phyloP scores from a whole-genome alignment of 2,888 invertebrate genomes.

The Xestia c-nigrum region DNA sequence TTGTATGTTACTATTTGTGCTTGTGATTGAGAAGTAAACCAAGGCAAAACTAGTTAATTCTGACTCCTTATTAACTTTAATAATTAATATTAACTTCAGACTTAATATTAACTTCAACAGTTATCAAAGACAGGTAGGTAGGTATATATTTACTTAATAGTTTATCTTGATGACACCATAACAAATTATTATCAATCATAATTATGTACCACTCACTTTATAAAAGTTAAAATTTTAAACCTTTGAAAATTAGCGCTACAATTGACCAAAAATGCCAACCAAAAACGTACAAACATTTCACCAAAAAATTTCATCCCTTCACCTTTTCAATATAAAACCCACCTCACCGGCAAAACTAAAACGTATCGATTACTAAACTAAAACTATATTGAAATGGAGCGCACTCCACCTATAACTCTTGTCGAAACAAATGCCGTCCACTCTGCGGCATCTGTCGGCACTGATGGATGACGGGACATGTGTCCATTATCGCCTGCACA shows the following conservation, averaged over 20 bases:
- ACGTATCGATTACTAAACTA: slow-evolving; percentile 64
- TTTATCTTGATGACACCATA: neutral
- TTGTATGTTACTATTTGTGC: neutral
- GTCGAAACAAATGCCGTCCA: slow-evolving; percentile 79
- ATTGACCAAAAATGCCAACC: neutral
- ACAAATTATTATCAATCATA: neutral
- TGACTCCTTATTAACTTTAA: neutral
- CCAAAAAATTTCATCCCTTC: slow-evolving; percentile 12
- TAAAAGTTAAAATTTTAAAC: neutral
- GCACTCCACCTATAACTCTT: slow-evolving; percentile 76
- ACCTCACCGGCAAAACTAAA: slow-evolving; percentile 51
- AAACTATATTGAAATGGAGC: slow-evolving; percentile 75
- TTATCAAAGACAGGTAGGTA: neutral
- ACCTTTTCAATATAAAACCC: slow-evolving; percentile 38
- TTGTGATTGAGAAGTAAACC: neutral
- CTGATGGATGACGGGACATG: slow-evolving; percentile 88
- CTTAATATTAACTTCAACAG: neutral
- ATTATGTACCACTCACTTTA: neutral
- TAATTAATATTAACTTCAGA: neutral
- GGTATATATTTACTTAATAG: neutral
- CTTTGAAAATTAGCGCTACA: neutral
- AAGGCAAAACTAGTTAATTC: neutral
- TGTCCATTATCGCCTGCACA: slow-evolving; percentile 86
- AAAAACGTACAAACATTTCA: neutral
- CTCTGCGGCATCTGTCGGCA: slow-evolving; percentile 81